Conservation (phyloP, 2,797 vertebrate genomes). For the Tarsius wallacei region DNA sequence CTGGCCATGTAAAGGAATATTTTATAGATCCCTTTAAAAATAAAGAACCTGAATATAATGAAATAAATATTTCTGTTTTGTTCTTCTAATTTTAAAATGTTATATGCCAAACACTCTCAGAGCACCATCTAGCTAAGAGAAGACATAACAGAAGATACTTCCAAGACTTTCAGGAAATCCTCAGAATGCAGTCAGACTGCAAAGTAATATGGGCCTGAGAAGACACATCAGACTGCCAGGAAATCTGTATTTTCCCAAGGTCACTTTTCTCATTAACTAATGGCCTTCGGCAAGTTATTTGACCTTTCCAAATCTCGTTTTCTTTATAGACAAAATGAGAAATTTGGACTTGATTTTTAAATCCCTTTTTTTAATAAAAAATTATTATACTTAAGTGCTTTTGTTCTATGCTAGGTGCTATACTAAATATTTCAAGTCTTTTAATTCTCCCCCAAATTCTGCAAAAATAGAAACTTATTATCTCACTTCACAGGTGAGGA, state of each 20-base stretch:
- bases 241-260: not conserved
- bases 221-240: not conserved
- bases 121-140: not conserved
- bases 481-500: conserved; percentile 33
- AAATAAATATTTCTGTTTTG: conserved; percentile 22
- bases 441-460: not conserved
- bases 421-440: conserved; percentile 11
- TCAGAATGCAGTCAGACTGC: not conserved
- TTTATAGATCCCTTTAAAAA: not conserved
- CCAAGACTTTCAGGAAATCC: not conserved
- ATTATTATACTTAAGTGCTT: not conserved
- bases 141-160: not conserved
- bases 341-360: not conserved
- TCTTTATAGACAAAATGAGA: not conserved
- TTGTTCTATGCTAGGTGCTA: not conserved
- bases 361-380: not conserved
- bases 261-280: not conserved
- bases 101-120: not conserved
- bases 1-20: not conserved
- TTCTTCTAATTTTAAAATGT: conserved; percentile 45
- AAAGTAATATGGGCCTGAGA: conserved; percentile 2
- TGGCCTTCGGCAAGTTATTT: not conserved
- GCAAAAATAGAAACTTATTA: not conserved
- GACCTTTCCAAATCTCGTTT: not conserved
- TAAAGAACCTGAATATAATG: not conserved